These are phyloP conservation scores for Phyllotis vaccarum DNA, from an alignment of 2,797 vertebrate species.

Conservation along the genomic window DNA sequence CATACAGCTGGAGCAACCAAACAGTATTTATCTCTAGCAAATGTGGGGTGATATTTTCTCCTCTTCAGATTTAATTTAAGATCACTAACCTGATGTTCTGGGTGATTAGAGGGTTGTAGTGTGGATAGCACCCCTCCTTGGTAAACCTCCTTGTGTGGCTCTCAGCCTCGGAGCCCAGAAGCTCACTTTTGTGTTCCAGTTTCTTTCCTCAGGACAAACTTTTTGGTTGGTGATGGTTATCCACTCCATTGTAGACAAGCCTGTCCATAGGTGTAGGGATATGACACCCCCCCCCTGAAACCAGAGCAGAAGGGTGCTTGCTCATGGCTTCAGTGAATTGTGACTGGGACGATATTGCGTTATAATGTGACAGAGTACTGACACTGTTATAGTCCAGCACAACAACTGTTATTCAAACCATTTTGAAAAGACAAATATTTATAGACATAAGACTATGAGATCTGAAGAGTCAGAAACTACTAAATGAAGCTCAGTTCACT, in stretches of 20 bases:
- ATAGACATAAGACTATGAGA: conserved; percentile 32
- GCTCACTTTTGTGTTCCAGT: conserved; percentile 16
- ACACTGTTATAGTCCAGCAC: background rate
- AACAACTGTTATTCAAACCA: background rate
- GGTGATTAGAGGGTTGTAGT: background rate
- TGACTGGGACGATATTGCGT: background rate
- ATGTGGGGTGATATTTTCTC: conserved; percentile 2
- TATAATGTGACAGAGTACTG: background rate
- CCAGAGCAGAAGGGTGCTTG: background rate
- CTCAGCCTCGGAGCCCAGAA: background rate
- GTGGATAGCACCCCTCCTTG: background rate
- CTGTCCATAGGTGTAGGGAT: background rate
- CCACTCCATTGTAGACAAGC: background rate
- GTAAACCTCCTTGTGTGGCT: background rate
- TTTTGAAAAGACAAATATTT: conserved; percentile 51
- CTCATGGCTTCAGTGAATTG: background rate
- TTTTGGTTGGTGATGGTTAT: background rate
- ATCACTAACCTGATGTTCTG: background rate
- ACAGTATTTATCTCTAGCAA: background rate
- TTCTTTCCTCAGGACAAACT: background rate
- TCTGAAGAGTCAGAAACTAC: background rate
- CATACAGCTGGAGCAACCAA: background rate
- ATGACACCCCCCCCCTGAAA: background rate
- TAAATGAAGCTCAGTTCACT: background rate
- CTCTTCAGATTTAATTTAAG: conserved; percentile 10